Percentiles rank a stretch among this genome's conserved stretches.
Conservation (phyloP, 2,797 vertebrate species). For the Oophaga sylvatica region DNA sequence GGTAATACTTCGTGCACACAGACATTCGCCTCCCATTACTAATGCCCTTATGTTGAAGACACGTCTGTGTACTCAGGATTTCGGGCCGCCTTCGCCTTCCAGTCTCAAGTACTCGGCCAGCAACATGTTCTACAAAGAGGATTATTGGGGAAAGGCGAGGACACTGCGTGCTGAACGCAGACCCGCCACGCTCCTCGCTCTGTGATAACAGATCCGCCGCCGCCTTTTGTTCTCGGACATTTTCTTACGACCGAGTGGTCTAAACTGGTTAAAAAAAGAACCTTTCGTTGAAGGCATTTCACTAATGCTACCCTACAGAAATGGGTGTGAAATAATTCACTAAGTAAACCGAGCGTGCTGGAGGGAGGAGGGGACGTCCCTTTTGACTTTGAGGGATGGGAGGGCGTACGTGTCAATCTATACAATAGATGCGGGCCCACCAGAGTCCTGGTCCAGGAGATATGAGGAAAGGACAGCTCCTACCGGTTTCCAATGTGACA, state of each 20-base stretch:
- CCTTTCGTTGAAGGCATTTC: not conserved
- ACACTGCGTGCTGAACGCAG: too few species aligned
- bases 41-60: not conserved
- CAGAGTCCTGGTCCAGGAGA: not conserved
- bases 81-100: not conserved
- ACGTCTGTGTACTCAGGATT: not conserved
- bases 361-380: not conserved
- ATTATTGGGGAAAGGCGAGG: not conserved
- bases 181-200: not conserved
- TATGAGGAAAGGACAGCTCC: not conserved
- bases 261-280: not conserved
- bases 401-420: too few species aligned
- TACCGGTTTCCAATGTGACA: too few species aligned
- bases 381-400: not conserved
- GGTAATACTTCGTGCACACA: not conserved
- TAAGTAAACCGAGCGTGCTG: not conserved
- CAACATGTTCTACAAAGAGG: not conserved
- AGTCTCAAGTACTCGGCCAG: not conserved
- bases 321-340: not conserved
- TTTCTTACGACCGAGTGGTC: not conserved
- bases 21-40: not conserved
- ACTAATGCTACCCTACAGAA: not conserved
- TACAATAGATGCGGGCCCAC: not conserved
- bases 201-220: not conserved
- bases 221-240: not conserved